A percentile compares a stretch with the other conserved stretches of the same genome.
phyloP scores from a whole-genome alignment of 1,140 invertebrate genomes.

The Drosophila ambigua region DNA sequence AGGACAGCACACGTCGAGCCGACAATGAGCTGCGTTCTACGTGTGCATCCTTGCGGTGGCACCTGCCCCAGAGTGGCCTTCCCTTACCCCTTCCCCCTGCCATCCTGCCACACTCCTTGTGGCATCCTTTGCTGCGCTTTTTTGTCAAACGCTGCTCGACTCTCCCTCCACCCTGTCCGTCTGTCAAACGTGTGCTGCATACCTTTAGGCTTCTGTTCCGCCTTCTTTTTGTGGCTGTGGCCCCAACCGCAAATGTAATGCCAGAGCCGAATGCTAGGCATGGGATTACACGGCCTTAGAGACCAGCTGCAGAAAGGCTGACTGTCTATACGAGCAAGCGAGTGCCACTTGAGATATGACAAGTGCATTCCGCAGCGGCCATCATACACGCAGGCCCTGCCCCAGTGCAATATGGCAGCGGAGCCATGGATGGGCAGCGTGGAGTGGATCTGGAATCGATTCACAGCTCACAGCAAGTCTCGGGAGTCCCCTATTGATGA shows the following conservation, averaged over 20 bases:
- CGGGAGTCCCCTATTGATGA: no score
- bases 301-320: constrained; percentile 1
- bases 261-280: constrained; percentile 35
- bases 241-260: constrained; percentile 58
- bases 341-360: constrained; percentile 34
- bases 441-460: no score
- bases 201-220: constrained; percentile 55
- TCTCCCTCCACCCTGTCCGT: constrained; percentile 27
- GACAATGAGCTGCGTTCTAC: constrained; percentile 76
- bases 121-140: constrained; percentile 48
- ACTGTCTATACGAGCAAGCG: constrained; percentile 36
- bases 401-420: no score
- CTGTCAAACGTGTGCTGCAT: constrained; percentile 75
- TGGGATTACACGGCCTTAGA: constrained; percentile 44
- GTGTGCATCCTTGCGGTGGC: constrained; percentile 62
- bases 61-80: constrained; percentile 8
- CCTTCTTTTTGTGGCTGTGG: constrained; percentile 18
- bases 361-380: constrained; percentile 25
- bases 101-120: neutral
- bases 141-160: constrained; percentile 57
- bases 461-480: no score
- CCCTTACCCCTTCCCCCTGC: neutral
- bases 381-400: neutral
- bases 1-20: constrained; percentile 16
- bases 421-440: no score